Base-by-base conservation (phyloP, 2,888 invertebrate genomes). In the Lissonota sp. region DNA sequence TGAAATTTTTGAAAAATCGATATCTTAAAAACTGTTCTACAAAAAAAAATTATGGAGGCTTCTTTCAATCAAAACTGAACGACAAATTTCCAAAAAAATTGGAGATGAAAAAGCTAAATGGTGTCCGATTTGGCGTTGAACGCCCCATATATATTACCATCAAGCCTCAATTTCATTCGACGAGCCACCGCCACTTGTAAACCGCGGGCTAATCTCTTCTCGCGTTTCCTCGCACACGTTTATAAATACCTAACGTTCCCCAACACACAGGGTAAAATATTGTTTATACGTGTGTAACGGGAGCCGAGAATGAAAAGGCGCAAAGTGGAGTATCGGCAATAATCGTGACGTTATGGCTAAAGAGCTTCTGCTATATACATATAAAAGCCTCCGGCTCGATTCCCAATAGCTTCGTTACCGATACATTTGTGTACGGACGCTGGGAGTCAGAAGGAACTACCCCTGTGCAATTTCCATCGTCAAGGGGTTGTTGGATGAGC, bases 321-420 rank as follows among this genome's bases (percentile, higher is more conserved):
- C 85, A 81, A 86, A 87, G 87, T 89, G 89, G 90, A 90, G 89
- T 91, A 91, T 91, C 91, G 90, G 88, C 87, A 86, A 88, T 90
- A 90, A 90, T 90, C 90, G 88, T 87, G 85, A 79, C 79, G 82
- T 77, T 82, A 66, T 79, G 76, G 74, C 57, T 55, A 6, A 10
- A 55, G 53, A 8, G 72, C 53, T 86, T 82, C 74, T 78, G 79
- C 39, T 51, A 78, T 76, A 76, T 10, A 49, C 55, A 14, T 37
- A 64, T 49, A 14, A 42, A 40, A 64, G 55, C 55, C 37, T 40
- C 69, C 6, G 46, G 64, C 60, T 55, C 75, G 60, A 66, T 75
- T 75, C 26, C 60, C 73, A 60, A 80, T 70, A 69, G n/a, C 67
- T 26, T 39, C 55, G n/a, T 6, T 62, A 49, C 6, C 8, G 16